Percentiles rank a stretch among this genome's conserved stretches.
phyloP scores from a whole-genome alignment of 1,140 invertebrate genomes.

The Steinernema feltiae region DNA sequence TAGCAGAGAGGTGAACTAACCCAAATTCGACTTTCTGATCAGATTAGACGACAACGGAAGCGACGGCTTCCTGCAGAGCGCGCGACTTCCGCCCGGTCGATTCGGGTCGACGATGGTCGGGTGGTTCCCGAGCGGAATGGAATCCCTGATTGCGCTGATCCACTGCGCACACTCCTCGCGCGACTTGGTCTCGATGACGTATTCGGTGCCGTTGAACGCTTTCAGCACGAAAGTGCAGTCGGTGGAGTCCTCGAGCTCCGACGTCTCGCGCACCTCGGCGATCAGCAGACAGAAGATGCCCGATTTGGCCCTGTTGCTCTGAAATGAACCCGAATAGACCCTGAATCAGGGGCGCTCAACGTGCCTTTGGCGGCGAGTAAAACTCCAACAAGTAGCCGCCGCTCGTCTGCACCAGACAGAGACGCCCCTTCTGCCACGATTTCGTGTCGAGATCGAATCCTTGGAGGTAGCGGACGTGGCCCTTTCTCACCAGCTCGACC shows the following conservation, averaged over 20 bases:
- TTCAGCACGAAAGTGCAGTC: conserved; percentile 1
- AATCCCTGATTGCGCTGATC: background rate
- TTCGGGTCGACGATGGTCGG: background rate
- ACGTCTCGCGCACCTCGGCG: background rate
- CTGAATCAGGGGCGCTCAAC: background rate
- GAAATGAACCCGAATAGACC: background rate
- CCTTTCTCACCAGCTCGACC: background rate
- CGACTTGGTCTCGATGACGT: background rate
- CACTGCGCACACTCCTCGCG: background rate
- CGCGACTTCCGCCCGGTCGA: background rate
- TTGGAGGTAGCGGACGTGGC: background rate
- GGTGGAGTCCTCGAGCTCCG: background rate
- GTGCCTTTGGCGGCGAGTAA: background rate
- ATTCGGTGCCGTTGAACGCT: background rate
- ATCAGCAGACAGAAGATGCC: background rate
- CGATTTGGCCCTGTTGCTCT: background rate
- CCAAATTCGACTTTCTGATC: background rate
- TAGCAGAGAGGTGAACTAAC: too few relatives aligned
- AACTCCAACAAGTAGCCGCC: background rate
- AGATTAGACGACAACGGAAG: background rate
- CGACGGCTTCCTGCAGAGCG: background rate
- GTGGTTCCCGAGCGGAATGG: background rate
- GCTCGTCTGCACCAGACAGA: background rate
- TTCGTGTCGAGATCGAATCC: background rate
- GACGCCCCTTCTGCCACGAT: background rate